A percentile compares a stretch with the other conserved stretches of the same genome.
Evolutionary conservation across 2,113 vertebrate genomes (phyloP).

Genomic region (Struthidea cinerea): DNA sequence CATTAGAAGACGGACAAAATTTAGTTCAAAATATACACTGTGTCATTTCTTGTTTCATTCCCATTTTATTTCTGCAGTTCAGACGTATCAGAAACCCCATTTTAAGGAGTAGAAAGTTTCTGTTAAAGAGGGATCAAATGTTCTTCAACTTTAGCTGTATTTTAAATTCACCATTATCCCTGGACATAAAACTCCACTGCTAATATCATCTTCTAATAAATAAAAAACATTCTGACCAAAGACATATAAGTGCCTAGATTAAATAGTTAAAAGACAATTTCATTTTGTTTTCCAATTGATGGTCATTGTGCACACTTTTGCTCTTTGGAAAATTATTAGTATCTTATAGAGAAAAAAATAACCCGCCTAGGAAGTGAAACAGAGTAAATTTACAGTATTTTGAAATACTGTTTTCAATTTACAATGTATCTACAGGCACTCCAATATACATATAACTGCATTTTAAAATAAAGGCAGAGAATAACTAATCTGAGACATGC

Average conservation of each 20-base stretch:
- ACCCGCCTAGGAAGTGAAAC: background rate
- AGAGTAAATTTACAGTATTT: background rate
- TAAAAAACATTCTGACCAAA: background rate
- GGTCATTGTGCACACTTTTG: background rate
- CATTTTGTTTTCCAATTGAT: background rate
- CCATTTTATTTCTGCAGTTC: background rate
- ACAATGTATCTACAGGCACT: background rate
- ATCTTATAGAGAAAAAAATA: background rate
- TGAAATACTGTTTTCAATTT: background rate
- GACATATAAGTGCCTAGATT: background rate
- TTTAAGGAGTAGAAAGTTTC: background rate
- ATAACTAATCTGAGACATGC: background rate
- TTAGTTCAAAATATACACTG: background rate
- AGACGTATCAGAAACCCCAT: background rate
- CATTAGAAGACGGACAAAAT: conserved; percentile 21
- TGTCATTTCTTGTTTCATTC: background rate
- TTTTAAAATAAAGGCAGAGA: background rate
- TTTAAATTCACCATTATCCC: background rate
- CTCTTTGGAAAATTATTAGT: background rate
- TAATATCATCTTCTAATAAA: background rate
- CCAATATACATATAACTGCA: background rate
- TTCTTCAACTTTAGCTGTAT: background rate
- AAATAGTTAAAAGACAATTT: background rate
- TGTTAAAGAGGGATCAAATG: background rate
- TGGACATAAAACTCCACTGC: background rate